Evolutionary conservation across 2,888 invertebrate genomes (phyloP).

Genomic region (Amaurobius ferox): DNA sequence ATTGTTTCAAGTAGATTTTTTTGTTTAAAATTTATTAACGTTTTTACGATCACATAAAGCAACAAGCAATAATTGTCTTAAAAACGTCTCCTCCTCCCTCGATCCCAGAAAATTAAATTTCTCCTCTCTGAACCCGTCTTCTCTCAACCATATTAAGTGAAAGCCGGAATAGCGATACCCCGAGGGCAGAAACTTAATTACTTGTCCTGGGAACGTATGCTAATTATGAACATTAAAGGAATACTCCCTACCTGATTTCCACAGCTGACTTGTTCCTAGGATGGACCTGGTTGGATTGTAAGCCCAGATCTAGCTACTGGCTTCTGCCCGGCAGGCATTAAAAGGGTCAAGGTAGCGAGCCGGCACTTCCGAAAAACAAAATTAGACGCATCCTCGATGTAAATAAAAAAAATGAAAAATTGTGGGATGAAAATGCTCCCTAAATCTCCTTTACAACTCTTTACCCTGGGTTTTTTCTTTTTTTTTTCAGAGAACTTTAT

Average conservation of each 20-base stretch:
- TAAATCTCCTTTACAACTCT: slow-evolving; percentile 70
- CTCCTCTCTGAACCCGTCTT: no score
- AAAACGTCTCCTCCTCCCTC: no score
- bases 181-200: slow-evolving; percentile 24
- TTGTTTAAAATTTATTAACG: no score
- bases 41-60: no score
- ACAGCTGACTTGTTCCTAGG: slow-evolving; percentile 32
- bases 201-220: slow-evolving; percentile 22
- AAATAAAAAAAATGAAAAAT: slow-evolving; percentile 26
- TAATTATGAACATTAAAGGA: slow-evolving; percentile 52
- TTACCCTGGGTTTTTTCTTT: slow-evolving; percentile 26
- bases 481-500: slow-evolving; percentile 36
- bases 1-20: no score
- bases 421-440: slow-evolving; percentile 46
- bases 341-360: slow-evolving; percentile 63
- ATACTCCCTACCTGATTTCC: slow-evolving; percentile 59
- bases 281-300: slow-evolving; percentile 20
- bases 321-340: slow-evolving; percentile 65
- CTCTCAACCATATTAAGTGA: no score
- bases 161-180: no score
- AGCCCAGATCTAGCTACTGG: slow-evolving; percentile 38
- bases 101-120: no score
- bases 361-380: slow-evolving; percentile 53
- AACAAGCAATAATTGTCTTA: no score
- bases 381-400: slow-evolving; percentile 59